Percentiles rank a stretch among this genome's conserved stretches.
These are phyloP conservation scores for Macrotus californicus DNA, from an alignment of 2,113 vertebrate genomes.

Conservation along the genomic window DNA sequence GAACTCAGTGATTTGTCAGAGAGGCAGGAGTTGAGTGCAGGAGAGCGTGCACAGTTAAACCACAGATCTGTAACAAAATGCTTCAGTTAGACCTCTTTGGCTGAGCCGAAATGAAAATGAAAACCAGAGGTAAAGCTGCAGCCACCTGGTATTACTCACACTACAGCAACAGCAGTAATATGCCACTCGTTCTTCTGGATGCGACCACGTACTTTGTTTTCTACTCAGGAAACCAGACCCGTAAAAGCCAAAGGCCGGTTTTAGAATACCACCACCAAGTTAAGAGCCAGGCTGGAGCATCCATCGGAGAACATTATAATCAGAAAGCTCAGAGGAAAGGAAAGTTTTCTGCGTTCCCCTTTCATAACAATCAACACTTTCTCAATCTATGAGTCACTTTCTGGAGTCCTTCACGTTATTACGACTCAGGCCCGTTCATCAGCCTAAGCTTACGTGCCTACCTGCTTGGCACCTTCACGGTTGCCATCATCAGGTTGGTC, in stretches of 20 bases:
- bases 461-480: neutral
- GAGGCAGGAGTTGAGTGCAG: neutral
- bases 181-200: neutral
- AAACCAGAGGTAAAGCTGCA: conserved; percentile 60
- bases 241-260: conserved; percentile 31
- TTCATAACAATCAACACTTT: neutral
- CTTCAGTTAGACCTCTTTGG: conserved; percentile 63
- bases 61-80: conserved; percentile 32
- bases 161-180: neutral
- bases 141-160: neutral
- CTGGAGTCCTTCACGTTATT: neutral
- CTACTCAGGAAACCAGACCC: conserved; percentile 20
- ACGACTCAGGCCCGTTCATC: neutral
- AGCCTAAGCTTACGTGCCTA: neutral
- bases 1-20: conserved; percentile 30
- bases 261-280: conserved; percentile 5
- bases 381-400: neutral
- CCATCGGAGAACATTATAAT: neutral
- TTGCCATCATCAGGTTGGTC: neutral
- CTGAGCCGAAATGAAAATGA: conserved; percentile 61
- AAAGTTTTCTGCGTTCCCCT: neutral
- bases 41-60: conserved; percentile 44
- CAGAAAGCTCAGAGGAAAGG: neutral
- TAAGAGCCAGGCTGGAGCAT: neutral
- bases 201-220: conserved; percentile 10